Conservation (phyloP, 2,797 vertebrate genomes). For the Pseudochirops corinnae region DNA sequence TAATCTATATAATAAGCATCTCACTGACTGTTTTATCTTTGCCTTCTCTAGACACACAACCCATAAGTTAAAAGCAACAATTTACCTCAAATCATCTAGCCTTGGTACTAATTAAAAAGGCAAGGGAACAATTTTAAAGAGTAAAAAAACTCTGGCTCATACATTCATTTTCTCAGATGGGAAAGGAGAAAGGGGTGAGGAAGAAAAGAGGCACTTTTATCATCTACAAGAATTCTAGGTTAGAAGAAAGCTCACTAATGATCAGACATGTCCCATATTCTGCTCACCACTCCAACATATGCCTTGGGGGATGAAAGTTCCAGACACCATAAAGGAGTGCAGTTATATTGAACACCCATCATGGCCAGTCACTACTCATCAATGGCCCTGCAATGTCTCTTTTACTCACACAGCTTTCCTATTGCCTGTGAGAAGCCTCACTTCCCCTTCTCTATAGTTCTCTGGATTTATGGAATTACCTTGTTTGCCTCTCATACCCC, state of each 20-base stretch:
- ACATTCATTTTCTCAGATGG: background rate
- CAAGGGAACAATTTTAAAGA: background rate
- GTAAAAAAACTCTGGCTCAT: background rate
- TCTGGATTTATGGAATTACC: background rate
- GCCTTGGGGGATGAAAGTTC: background rate
- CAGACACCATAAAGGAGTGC: background rate
- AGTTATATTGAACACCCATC: background rate
- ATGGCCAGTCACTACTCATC: background rate
- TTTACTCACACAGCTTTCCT: background rate
- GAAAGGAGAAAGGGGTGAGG: background rate
- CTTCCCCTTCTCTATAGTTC: background rate
- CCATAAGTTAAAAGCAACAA: background rate
- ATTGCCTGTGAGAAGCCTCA: background rate
- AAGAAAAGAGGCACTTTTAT: background rate
- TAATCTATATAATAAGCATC: background rate
- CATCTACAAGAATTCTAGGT: background rate
- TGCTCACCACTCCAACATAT: background rate
- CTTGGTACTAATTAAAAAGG: background rate
- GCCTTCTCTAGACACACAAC: background rate
- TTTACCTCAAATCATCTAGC: background rate
- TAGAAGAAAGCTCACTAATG: background rate
- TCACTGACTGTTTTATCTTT: background rate
- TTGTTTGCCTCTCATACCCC: background rate
- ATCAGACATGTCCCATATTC: background rate
- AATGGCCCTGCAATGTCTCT: too few species aligned